Conservation (phyloP, 1,140 invertebrate genomes). For the Heterodera schachtii region DNA sequence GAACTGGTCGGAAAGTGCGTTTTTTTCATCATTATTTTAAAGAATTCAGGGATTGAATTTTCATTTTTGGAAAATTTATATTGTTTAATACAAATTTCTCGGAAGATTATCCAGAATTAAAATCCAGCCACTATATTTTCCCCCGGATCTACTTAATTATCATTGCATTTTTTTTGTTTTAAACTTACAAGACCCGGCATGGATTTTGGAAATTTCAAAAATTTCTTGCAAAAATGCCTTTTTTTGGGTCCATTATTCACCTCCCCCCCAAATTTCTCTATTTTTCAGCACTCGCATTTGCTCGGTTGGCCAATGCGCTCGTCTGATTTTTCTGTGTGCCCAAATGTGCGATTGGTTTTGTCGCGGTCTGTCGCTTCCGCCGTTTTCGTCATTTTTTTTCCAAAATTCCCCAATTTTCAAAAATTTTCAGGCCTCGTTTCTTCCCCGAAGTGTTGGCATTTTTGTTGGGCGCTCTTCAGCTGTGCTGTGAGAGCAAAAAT, state of each 20-base stretch:
- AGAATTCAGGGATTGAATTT: not conserved
- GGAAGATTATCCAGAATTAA: too few relatives aligned
- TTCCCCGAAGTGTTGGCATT: constrained; percentile 23
- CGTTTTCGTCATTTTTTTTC: not conserved
- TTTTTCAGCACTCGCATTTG: constrained; percentile 1
- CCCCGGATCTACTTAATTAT: too few relatives aligned
- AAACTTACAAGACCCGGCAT: too few relatives aligned
- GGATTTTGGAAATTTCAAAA: too few relatives aligned
- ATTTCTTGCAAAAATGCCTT: too few relatives aligned
- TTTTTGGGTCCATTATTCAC: too few relatives aligned
- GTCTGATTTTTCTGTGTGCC: constrained; percentile 10
- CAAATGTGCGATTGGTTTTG: not conserved
- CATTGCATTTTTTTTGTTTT: too few relatives aligned
- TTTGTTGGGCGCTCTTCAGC: constrained; percentile 17
- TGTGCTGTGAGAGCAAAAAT: not conserved
- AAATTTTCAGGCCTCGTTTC: not conserved
- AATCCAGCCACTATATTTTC: too few relatives aligned
- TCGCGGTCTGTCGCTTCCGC: too few relatives aligned
- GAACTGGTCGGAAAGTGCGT: constrained; percentile 1
- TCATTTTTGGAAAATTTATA: not conserved
- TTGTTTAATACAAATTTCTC: not conserved
- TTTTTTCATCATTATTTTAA: not conserved
- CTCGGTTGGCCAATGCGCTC: constrained; percentile 4
- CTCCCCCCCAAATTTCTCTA: too few relatives aligned
- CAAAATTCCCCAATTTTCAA: not conserved